These are phyloP conservation scores for Promerops cafer DNA, from an alignment of 2,113 vertebrate species.

Conservation along the genomic window DNA sequence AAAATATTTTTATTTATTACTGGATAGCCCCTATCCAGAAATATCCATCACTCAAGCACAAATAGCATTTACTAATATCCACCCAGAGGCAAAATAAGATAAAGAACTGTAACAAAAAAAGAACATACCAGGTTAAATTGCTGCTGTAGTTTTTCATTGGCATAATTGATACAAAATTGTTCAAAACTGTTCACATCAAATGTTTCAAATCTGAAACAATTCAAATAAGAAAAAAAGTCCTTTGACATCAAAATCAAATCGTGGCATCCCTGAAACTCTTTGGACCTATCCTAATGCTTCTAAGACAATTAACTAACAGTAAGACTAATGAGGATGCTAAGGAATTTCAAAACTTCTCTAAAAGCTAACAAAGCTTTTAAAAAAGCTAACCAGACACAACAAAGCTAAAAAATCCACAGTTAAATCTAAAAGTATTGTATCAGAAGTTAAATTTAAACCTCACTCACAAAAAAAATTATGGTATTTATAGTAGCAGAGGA, in stretches of 20 bases:
- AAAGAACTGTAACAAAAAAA: background rate
- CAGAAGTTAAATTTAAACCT: background rate
- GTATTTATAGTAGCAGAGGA: background rate
- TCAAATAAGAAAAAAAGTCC: background rate
- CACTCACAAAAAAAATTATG: background rate
- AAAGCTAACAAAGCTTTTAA: background rate
- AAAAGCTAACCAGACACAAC: background rate
- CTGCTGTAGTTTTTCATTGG: slow-evolving; percentile 96
- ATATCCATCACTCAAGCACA: background rate
- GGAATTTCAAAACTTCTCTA: background rate
- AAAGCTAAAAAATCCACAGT: background rate
- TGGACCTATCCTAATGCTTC: background rate
- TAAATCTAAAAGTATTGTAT: background rate
- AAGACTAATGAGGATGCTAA: background rate
- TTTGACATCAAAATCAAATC: background rate
- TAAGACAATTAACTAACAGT: background rate
- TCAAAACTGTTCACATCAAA: slow-evolving; percentile 98
- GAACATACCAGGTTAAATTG: slow-evolving; percentile 93
- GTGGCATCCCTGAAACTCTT: background rate
- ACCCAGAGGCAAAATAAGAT: background rate
- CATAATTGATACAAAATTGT: slow-evolving; percentile 98
- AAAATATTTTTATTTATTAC: background rate
- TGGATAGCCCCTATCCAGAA: background rate
- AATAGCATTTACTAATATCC: background rate
- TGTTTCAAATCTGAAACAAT: slow-evolving; percentile 90